phyloP scores from a whole-genome alignment of 2,797 vertebrate species.

The Calcarius lapponicus region DNA sequence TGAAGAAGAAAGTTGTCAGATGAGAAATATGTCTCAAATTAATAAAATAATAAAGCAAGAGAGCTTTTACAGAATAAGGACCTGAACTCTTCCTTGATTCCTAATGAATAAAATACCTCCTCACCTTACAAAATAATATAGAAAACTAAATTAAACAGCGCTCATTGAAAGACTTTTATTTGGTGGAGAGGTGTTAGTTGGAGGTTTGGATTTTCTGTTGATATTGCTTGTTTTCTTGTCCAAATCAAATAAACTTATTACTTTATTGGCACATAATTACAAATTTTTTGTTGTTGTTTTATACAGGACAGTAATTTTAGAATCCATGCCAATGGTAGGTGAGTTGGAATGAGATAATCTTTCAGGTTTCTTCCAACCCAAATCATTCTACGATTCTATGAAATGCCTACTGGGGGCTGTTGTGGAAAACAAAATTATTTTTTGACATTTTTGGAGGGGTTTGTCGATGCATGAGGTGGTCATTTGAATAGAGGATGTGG shows the following conservation, averaged over 20 bases:
- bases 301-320: background rate
- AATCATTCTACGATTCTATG: background rate
- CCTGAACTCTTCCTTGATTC: background rate
- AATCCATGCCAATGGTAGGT: background rate
- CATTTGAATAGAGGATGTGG: background rate
- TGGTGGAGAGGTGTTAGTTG: accelerated
- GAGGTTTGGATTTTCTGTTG: background rate
- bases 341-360: accelerated
- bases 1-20: background rate
- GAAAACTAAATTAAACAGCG: accelerated
- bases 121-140: background rate
- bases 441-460: accelerated
- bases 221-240: background rate
- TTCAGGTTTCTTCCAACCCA: background rate
- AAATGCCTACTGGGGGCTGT: background rate
- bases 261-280: accelerated
- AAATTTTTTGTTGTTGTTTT: background rate
- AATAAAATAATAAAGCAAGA: background rate
- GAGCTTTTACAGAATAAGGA: background rate
- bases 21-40: background rate
- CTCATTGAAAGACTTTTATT: background rate
- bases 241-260: background rate
- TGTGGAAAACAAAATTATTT: background rate
- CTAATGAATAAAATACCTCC: background rate
- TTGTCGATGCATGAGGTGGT: background rate